Conservation (phyloP, 92 coral and sea anemone genomes). For the Porites lobata region DNA sequence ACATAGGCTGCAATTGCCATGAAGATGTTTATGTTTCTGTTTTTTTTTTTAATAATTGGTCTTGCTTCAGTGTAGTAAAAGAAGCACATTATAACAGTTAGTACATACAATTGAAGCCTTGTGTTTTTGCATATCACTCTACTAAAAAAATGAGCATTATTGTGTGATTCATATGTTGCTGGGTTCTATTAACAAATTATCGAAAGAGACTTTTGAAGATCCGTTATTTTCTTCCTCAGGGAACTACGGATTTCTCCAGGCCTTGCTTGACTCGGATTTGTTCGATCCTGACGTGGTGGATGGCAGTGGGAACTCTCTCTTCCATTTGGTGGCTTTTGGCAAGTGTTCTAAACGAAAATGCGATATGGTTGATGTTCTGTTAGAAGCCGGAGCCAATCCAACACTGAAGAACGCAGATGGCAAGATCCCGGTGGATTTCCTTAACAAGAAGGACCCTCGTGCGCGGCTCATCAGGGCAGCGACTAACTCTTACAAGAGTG, state of each 20-base stretch:
- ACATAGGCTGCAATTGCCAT: not conserved
- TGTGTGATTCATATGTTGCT: too few relatives aligned
- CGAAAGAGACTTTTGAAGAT: not conserved
- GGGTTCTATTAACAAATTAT: not conserved
- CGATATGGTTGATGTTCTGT: conserved; percentile 39
- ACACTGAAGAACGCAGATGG: conserved; percentile 59
- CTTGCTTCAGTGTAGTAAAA: too few relatives aligned
- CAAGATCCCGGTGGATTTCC: conserved; percentile 53
- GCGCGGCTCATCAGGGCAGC: conserved; percentile 55
- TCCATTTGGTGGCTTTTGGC: conserved; percentile 58
- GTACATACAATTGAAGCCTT: too few relatives aligned
- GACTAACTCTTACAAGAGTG: conserved; percentile 43
- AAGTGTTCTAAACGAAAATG: conserved; percentile 60
- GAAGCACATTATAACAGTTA: too few relatives aligned
- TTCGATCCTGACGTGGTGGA: conserved; percentile 63
- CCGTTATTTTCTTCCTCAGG: conserved; percentile 15
- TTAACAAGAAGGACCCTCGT: conserved; percentile 70
- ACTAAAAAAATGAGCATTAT: too few relatives aligned
- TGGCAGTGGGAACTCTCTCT: conserved; percentile 62
- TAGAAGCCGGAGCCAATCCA: conserved; percentile 66
- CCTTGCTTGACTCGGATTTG: conserved; percentile 60
- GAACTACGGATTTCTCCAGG: conserved; percentile 40
- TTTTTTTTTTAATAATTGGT: too few relatives aligned
- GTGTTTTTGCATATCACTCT: too few relatives aligned
- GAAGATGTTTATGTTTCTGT: too few relatives aligned